A percentile compares a stretch with the other conserved stretches of the same genome.
phyloP scores from a whole-genome alignment of 2,888 invertebrate genomes.

The Arenicola marina region DNA sequence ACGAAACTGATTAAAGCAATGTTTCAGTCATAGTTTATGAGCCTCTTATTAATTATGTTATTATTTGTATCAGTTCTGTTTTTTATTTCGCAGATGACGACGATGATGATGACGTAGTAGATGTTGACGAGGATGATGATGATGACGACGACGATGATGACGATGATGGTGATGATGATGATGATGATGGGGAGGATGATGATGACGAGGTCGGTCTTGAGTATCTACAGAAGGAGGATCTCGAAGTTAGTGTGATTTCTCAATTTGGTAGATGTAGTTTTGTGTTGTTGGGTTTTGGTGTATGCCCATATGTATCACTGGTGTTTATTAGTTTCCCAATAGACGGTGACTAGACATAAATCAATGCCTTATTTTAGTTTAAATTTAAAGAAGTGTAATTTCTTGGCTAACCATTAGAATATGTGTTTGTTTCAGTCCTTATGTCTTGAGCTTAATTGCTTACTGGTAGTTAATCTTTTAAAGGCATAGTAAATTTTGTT shows the following conservation, averaged over 20 bases:
- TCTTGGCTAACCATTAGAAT: no score
- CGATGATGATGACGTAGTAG: slow-evolving; percentile 68
- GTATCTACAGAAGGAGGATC: slow-evolving; percentile 63
- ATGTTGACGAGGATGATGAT: slow-evolving; percentile 37
- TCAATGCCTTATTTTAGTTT: no score
- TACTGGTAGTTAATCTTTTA: no score
- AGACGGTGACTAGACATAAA: no score
- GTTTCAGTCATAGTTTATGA: no score
- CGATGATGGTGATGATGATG: slow-evolving; percentile 66
- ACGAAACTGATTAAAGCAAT: no score
- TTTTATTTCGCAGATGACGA: slow-evolving; percentile 32
- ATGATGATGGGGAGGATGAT: slow-evolving; percentile 38
- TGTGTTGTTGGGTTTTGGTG: not conserved
- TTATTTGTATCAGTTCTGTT: not conserved
- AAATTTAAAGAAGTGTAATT: no score
- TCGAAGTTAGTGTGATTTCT: slow-evolving; percentile 65
- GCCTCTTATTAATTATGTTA: not conserved
- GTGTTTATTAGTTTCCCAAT: no score
- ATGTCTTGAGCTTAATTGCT: no score
- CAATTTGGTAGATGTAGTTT: not conserved
- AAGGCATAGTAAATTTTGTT: no score
- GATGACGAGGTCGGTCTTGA: slow-evolving; percentile 74
- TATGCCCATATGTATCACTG: no score
- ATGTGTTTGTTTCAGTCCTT: no score
- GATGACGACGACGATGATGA: slow-evolving; percentile 65